Evolutionary conservation across 1,140 invertebrate species (phyloP).

Genomic region (Bombyx mandarina): DNA sequence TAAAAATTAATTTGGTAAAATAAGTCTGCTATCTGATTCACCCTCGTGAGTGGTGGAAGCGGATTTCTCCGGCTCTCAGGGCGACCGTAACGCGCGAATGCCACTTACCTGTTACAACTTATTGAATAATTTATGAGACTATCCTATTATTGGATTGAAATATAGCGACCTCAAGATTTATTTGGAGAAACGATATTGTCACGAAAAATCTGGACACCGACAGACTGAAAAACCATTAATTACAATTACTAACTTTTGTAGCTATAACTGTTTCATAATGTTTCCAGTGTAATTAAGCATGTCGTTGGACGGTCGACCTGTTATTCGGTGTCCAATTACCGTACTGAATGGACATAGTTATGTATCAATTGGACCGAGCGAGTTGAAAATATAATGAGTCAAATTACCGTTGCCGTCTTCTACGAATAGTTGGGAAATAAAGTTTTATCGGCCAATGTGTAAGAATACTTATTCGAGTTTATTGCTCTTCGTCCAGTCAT

Average conservation of each 20-base stretch:
- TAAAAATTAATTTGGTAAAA: slow-evolving; percentile 41
- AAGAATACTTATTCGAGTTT: slow-evolving; percentile 62
- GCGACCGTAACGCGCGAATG: slow-evolving; percentile 52
- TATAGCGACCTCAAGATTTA: slow-evolving; percentile 36
- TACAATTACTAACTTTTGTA: background rate
- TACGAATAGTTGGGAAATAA: slow-evolving; percentile 36
- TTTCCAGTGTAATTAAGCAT: background rate
- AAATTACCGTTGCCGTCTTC: slow-evolving; percentile 19
- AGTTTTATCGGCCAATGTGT: slow-evolving; percentile 57
- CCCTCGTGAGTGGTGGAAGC: slow-evolving; percentile 26
- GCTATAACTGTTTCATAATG: too few relatives aligned
- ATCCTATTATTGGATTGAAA: slow-evolving; percentile 65
- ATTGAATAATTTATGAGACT: slow-evolving; percentile 66
- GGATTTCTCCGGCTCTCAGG: slow-evolving; percentile 39
- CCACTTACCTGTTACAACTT: slow-evolving; percentile 65
- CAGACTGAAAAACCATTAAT: background rate
- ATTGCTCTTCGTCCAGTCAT: slow-evolving; percentile 60
- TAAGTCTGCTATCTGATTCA: slow-evolving; percentile 47
- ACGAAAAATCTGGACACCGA: too few relatives aligned
- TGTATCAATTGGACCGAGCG: slow-evolving; percentile 9
- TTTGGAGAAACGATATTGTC: slow-evolving; percentile 10
- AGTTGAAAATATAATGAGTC: slow-evolving; percentile 22
- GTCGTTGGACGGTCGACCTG: background rate
- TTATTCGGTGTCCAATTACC: slow-evolving; percentile 1
- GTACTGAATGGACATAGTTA: slow-evolving; percentile 15